phyloP scores from a whole-genome alignment of 2,888 invertebrate species.

The Panzeria rudis region DNA sequence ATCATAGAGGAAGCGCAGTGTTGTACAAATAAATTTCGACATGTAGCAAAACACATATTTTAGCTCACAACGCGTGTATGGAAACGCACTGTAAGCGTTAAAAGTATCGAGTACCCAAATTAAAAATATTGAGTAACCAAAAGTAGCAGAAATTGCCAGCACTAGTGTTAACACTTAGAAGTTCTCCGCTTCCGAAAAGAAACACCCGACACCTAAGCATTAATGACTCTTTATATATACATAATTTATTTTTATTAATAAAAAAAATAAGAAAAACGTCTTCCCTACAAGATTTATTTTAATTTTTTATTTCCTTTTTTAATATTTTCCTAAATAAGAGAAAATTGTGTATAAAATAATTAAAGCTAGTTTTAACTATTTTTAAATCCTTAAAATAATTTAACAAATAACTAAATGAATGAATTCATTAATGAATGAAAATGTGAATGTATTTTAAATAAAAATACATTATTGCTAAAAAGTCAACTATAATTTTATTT shows the following conservation, averaged over 20 bases:
- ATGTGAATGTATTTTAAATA: constrained; percentile 7
- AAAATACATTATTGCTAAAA: constrained; percentile 25
- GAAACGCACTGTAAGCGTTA: too few relatives aligned
- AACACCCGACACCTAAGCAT: background rate
- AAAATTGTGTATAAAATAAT: constrained; percentile 44
- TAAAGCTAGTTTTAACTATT: constrained; percentile 48
- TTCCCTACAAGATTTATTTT: constrained; percentile 62
- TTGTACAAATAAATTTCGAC: too few relatives aligned
- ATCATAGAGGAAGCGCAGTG: too few relatives aligned
- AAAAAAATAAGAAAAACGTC: constrained; percentile 39
- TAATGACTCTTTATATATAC: constrained; percentile 28
- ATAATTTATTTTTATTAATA: constrained; percentile 35
- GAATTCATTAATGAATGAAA: constrained; percentile 22
- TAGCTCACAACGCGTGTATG: too few relatives aligned
- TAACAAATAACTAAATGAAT: constrained; percentile 6
- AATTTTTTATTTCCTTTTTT: constrained; percentile 1
- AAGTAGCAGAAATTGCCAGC: too few relatives aligned
- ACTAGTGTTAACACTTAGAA: too few relatives aligned
- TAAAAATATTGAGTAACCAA: too few relatives aligned
- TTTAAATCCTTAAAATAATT: constrained; percentile 35
- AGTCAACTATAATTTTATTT: constrained; percentile 21
- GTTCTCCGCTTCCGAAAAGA: background rate
- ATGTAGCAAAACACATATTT: too few relatives aligned
- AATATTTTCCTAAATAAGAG: constrained; percentile 12
- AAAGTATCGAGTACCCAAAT: too few relatives aligned